Evolutionary conservation across 2,797 vertebrate genomes (phyloP), one percentile per base, ranked within the genome.

Genomic region (Potorous gilbertii): DNA sequence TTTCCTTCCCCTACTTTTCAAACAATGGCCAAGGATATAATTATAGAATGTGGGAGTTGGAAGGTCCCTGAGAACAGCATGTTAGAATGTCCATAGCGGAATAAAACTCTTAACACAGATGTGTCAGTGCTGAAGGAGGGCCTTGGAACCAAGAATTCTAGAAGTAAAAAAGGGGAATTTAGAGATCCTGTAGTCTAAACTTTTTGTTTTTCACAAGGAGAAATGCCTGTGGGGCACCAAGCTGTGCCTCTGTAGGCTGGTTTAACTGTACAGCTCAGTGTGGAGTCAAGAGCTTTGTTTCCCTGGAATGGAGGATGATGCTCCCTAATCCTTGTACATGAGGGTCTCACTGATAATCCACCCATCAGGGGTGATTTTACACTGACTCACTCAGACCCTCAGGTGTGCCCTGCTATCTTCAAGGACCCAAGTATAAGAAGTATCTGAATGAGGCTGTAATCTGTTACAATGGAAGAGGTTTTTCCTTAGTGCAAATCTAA

Each of bases 211-310:
- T 24, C 74, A 87, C 66, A 81, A 81, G n/a, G 18, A 81, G 66
- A 81, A 87, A 87, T 28, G 40, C 40, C 24, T 46, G 74, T 87
- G 74, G 74, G 24, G 24, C 5, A 2, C 4, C 24, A 0, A 5
- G 55, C 12, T 0, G 46, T 0, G 59, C 5, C 0, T 46, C 40
- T 46, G 5, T 31, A 24, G 18, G n/a, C 74, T 40, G 3, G 87
- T 66, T 24, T 34, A 40, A 56, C 27, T 55, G 87, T 55, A 57
- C n/a, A 66, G 14, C 56, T 55, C 27, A 34, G 13, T 18, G 11
- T 27, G 55, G 56, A 18, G 28, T 4, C 93, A 40, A 54, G 92
- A n/a, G 55, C 27, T 55, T 54, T 5, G 11, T 40, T 56, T 54
- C 94, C n/a, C 0, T 3, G 52, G 52, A 92, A 28, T 16, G 0